phyloP scores from a whole-genome alignment of 2,113 vertebrate genomes.

The Scomber japonicus region DNA sequence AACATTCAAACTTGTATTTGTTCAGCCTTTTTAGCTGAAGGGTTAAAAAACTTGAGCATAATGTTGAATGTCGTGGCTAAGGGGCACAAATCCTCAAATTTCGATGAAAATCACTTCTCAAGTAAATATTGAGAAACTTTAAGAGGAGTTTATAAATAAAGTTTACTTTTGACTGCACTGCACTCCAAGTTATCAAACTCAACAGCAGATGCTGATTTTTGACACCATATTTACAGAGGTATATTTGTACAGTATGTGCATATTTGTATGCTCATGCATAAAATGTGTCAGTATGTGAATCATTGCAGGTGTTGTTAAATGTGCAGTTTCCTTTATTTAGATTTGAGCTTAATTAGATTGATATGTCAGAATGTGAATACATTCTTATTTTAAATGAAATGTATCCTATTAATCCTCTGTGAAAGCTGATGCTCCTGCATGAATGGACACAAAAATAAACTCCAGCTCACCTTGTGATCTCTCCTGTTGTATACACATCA shows the following conservation, averaged over 20 bases:
- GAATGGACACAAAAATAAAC: slow-evolving; percentile 42
- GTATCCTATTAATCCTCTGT: background rate
- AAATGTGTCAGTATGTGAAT: background rate
- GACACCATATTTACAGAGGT: background rate
- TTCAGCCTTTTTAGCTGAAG: slow-evolving; percentile 15
- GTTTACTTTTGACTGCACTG: background rate
- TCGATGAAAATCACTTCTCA: background rate
- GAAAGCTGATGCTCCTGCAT: slow-evolving; percentile 14
- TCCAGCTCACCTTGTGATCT: slow-evolving; percentile 46
- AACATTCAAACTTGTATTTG: background rate
- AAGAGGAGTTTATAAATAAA: background rate
- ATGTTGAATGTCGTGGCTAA: slow-evolving; percentile 25
- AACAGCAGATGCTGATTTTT: background rate
- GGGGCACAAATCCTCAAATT: background rate
- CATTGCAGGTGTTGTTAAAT: slow-evolving; percentile 4
- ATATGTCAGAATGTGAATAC: background rate
- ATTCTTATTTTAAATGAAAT: background rate
- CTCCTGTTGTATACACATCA: slow-evolving; percentile 31
- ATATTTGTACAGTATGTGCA: background rate
- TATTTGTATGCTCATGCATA: background rate
- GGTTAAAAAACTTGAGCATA: slow-evolving; percentile 11
- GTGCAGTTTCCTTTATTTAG: background rate
- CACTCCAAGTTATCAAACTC: background rate
- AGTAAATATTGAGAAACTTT: background rate
- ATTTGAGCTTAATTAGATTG: background rate